Evolutionary conservation across 2,113 vertebrate genomes (phyloP), one percentile per base, ranked within the genome.

Genomic region (Xyliphius kryptos): DNA sequence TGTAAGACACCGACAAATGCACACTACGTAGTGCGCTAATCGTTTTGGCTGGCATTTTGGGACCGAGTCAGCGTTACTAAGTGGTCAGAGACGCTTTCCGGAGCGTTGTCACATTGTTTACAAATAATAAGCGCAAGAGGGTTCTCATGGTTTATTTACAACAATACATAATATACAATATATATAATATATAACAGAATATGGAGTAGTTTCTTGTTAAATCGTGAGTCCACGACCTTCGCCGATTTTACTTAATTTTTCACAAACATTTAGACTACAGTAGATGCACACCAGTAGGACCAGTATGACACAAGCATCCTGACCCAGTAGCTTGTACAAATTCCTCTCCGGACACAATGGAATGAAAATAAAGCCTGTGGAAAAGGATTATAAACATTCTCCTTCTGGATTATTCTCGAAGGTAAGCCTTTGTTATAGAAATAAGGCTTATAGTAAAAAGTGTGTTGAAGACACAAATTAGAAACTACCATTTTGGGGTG

Each of bases 31-130:
- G n/a, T n/a, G n/a, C n/a, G n/a, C n/a, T n/a, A n/a, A n/a, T n/a
- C n/a, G n/a, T n/a, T n/a, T n/a, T n/a, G n/a, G n/a, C n/a, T n/a
- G n/a, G n/a, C n/a, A n/a, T n/a, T n/a, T n/a, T n/a, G n/a, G n/a
- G n/a, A n/a, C n/a, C n/a, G n/a, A n/a, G n/a, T n/a, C n/a, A n/a
- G n/a, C n/a, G n/a, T n/a, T n/a, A n/a, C n/a, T n/a, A n/a, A n/a
- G n/a, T n/a, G n/a, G n/a, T n/a, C n/a, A n/a, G n/a, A n/a, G n/a
- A n/a, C n/a, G n/a, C n/a, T n/a, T n/a, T n/a, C n/a, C n/a, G 21
- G 12, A 12, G n/a, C 9, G 48, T 55, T 46, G 55, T 22, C 26
- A 40, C 11, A 16, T 11, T 73, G 68, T 67, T 16, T 51, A 14
- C 12, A 44, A 54, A 52, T n/a, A 58, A 44, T 22, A 46, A 26